Evolutionary conservation across 2,888 invertebrate species (phyloP).

Genomic region (Baronia brevicornis): DNA sequence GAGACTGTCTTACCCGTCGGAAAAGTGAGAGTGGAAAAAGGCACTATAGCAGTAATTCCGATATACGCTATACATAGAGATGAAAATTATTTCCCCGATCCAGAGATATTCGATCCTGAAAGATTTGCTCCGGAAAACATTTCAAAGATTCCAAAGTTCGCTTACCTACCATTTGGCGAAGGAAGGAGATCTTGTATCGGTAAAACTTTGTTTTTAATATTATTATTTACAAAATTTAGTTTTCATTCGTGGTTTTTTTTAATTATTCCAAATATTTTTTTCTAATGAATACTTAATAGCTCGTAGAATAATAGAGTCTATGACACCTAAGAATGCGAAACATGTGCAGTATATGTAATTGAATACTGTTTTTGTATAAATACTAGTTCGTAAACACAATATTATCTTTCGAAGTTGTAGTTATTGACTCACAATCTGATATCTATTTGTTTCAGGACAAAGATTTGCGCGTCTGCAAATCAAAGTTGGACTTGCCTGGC

Average conservation of each 20-base stretch:
- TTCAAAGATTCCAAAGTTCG: constrained; percentile 35
- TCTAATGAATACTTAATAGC: constrained; percentile 10
- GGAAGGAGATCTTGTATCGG: constrained; percentile 69
- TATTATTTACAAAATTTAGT: constrained; percentile 1
- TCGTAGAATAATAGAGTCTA: too few relatives aligned
- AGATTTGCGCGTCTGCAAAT: constrained; percentile 42
- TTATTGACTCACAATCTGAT: too few relatives aligned
- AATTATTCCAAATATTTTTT: constrained; percentile 6
- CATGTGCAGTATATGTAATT: too few relatives aligned
- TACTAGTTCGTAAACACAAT: too few relatives aligned
- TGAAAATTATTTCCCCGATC: constrained; percentile 38
- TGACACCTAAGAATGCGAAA: too few relatives aligned
- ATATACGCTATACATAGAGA: constrained; percentile 33
- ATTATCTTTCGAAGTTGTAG: too few relatives aligned
- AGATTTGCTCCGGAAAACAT: constrained; percentile 26
- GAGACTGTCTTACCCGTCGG: constrained; percentile 39
- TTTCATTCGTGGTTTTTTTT: constrained; percentile 5
- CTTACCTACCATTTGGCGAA: constrained; percentile 66
- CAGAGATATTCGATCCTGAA: constrained; percentile 31
- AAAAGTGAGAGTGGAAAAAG: constrained; percentile 30
- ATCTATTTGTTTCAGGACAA: constrained; percentile 31
- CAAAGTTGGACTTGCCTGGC: constrained; percentile 33
- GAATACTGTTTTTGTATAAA: too few relatives aligned
- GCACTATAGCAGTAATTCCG: constrained; percentile 23
- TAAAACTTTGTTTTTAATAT: constrained; percentile 27